Evolutionary conservation across 2,888 invertebrate genomes (phyloP), one percentile per base, ranked within the genome.

Genomic region (Poecilus cupreus): DNA sequence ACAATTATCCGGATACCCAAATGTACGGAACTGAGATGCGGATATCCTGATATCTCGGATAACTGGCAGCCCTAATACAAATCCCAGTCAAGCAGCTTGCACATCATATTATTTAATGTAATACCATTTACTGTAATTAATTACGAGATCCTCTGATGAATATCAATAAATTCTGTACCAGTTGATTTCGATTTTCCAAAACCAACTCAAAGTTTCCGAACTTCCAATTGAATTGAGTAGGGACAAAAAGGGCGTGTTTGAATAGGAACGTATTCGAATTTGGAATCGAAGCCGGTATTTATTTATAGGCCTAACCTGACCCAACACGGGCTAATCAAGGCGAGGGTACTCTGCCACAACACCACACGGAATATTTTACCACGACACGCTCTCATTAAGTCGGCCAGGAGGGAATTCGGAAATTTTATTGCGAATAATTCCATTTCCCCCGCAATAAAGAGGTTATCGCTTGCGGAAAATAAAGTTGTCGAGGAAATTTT

Each of bases 351-450:
- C 39, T 10, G 32, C 13, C 37, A 16, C 13, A 13, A 13, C 68
- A 37, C 20, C 60, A 64, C 18, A 77, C 22, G 37, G 37, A 77
- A 77, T 39, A 43, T 60, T 77, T 57, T 77, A 77, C 37, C 39
- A 57, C 76, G 57, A 39, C 22, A 57, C 60, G 22, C 54, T 11
- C 76, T 77, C 57, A 77, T 77, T 77, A 77, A 18, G 75, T 16
- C 43, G 49, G 26, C 22, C 51, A 18, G 49, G 16, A 75, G 74
- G 57, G 77, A 77, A 77, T 77, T 77, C 57, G 39, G 22, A 77
- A 64, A 77, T 77, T 77, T 77, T 77, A 77, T 60, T 77, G 77
- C 77, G 24, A 77, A 77, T 77, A 60, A 77, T 77, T 64, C 57
- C 26, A 60, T 77, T 77, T 77, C 60, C 77, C 57, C 60, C 43